Evolutionary conservation across 2,113 vertebrate species (phyloP).

Genomic region (Microtus ochrogaster): DNA sequence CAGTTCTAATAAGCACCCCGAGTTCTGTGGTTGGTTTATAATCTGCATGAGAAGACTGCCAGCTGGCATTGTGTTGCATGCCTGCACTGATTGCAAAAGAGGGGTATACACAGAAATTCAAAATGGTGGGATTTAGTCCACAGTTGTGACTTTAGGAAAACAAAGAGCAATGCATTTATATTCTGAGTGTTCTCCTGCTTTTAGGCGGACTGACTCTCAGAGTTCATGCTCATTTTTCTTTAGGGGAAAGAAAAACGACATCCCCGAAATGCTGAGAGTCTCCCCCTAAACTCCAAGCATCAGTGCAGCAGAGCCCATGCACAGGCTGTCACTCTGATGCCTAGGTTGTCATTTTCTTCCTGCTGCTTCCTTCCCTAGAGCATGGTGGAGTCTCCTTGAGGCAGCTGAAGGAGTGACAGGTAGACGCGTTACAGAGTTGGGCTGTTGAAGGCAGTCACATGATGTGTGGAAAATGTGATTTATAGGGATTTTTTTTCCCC

Average conservation of each 20-base stretch:
- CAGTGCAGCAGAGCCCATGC: neutral
- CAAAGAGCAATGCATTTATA: neutral
- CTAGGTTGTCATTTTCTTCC: constrained; percentile 71
- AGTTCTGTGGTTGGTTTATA: neutral
- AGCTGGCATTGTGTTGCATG: neutral
- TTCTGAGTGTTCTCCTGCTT: constrained; percentile 48
- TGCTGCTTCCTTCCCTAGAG: constrained; percentile 60
- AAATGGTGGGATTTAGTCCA: neutral
- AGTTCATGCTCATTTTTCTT: constrained; percentile 48
- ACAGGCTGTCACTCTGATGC: constrained; percentile 64
- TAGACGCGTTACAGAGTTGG: constrained; percentile 46
- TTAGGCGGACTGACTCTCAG: constrained; percentile 27
- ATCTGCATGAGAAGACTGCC: neutral
- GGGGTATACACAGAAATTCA: neutral
- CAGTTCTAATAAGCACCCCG: neutral
- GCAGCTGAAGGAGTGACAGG: constrained; percentile 74
- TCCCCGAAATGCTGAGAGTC: neutral
- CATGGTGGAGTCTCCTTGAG: constrained; percentile 72
- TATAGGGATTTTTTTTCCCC: constrained; percentile 69
- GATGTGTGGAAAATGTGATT: constrained; percentile 78
- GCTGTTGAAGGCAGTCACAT: constrained; percentile 63
- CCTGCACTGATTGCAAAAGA: neutral
- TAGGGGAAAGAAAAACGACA: neutral
- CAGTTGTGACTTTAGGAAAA: constrained; percentile 46
- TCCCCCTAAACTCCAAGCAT: neutral